A percentile compares a stretch with the other conserved stretches of the same genome.
Evolutionary conservation across 2,113 vertebrate species (phyloP).

Genomic region (Anolis sagrei): DNA sequence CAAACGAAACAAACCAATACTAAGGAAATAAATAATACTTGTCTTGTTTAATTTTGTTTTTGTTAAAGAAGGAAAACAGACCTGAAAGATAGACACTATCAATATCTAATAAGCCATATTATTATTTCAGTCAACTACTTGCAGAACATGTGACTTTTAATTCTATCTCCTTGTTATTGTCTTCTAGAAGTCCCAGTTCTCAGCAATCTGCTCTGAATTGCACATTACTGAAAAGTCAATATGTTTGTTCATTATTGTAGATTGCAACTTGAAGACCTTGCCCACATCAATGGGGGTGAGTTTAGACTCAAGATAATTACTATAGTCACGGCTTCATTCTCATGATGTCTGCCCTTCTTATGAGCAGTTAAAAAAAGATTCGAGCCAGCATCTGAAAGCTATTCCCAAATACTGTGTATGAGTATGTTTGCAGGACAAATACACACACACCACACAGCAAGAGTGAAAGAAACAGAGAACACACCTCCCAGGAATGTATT

Average conservation of each 20-base stretch:
- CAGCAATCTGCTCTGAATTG: constrained; percentile 2
- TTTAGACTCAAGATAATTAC: not conserved
- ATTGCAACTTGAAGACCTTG: constrained; percentile 17
- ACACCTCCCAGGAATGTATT: not conserved
- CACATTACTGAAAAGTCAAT: constrained; percentile 25
- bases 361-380: constrained; percentile 4
- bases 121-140: not conserved
- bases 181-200: not conserved
- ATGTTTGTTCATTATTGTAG: not conserved
- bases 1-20: not conserved
- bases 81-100: not conserved
- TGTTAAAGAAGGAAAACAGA: not conserved
- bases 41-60: too few species aligned
- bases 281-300: not conserved
- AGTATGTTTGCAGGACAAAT: not conserved
- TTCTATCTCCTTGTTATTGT: not conserved
- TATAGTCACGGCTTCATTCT: not conserved
- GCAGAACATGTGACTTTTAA: not conserved
- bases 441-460: not conserved
- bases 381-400: constrained; percentile 1
- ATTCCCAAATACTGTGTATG: not conserved
- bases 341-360: constrained; percentile 8
- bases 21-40: not conserved
- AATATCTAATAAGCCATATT: not conserved
- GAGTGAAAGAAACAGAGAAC: not conserved